Percentiles rank a stretch among this genome's conserved stretches.
Evolutionary conservation across 2,797 vertebrate species (phyloP).

Genomic region (Tragopan temminckii): DNA sequence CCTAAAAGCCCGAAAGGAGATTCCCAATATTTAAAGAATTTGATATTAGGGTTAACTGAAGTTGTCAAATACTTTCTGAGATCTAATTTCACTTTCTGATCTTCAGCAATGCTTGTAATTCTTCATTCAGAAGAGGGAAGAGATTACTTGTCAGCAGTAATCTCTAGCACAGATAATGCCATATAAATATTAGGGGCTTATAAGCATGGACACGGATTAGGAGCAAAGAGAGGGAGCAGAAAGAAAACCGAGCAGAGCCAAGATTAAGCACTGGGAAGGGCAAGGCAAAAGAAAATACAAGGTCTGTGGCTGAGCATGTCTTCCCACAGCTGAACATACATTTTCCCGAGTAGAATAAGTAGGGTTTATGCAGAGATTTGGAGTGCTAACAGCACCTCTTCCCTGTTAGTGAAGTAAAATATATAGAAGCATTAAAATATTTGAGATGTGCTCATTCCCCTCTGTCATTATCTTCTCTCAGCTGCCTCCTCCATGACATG

Average conservation of each 20-base stretch:
- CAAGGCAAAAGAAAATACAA: not conserved
- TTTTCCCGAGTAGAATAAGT: not conserved
- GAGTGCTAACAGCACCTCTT: not conserved
- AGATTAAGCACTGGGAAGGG: slow-evolving; percentile 66
- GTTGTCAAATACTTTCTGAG: slow-evolving; percentile 6
- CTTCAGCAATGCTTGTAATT: slow-evolving; percentile 62
- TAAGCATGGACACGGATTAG: slow-evolving; percentile 74
- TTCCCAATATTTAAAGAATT: slow-evolving; percentile 17
- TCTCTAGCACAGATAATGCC: slow-evolving; percentile 70
- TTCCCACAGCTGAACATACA: not conserved
- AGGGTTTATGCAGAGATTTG: not conserved
- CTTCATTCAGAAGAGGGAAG: slow-evolving; percentile 60
- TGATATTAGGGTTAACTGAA: slow-evolving; percentile 37
- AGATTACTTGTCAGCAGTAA: slow-evolving; percentile 75
- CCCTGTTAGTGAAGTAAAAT: not conserved
- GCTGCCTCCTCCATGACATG: rapidly evolving
- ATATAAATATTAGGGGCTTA: slow-evolving; percentile 76
- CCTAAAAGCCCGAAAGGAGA: not conserved
- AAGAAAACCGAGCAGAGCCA: slow-evolving; percentile 64
- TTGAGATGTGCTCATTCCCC: not conserved
- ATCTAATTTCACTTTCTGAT: slow-evolving; percentile 74
- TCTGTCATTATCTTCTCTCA: not conserved
- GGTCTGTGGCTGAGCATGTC: not conserved
- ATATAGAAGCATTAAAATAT: not conserved
- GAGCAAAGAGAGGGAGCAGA: slow-evolving; percentile 57